Percentiles rank a stretch among this genome's conserved stretches.
Evolutionary conservation across 2,797 vertebrate genomes (phyloP).

Genomic region (Borostomias antarcticus): DNA sequence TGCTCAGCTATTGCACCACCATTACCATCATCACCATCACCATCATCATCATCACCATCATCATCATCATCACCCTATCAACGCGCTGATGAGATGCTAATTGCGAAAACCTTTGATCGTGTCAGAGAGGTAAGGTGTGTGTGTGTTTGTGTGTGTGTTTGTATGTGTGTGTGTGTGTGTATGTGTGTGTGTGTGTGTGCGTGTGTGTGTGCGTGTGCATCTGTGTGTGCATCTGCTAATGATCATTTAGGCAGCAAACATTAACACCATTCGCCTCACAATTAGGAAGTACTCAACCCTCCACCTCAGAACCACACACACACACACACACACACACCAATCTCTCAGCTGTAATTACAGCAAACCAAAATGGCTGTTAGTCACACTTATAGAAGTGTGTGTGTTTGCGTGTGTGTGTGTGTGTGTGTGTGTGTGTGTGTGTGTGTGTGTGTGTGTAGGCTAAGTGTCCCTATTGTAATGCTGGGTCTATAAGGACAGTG

Average conservation of each 20-base stretch:
- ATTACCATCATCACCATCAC: conserved; percentile 27
- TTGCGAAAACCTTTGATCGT: conserved; percentile 38
- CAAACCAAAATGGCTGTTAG: conserved; percentile 55
- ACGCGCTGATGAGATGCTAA: no score
- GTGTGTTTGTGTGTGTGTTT: conserved; percentile 3
- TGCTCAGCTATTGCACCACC: conserved; percentile 65
- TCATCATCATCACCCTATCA: no score
- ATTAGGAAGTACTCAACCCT: conserved; percentile 45
- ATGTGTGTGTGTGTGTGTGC: background rate
- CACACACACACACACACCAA: conserved; percentile 18
- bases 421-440: conserved; percentile 16
- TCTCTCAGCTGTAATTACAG: conserved; percentile 46
- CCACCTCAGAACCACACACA: background rate
- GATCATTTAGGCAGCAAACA: conserved; percentile 60
- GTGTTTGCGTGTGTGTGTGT: conserved; percentile 1
- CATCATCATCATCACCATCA: background rate
- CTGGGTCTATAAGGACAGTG: conserved; percentile 59
- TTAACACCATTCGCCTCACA: conserved; percentile 50
- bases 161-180: background rate
- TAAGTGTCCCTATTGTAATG: conserved; percentile 31
- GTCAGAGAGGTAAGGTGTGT: conserved; percentile 21
- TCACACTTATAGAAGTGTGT: conserved; percentile 22
- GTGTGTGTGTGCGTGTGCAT: conserved; percentile 6
- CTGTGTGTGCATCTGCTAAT: conserved; percentile 9
- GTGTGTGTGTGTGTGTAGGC: conserved; percentile 16